Percentiles rank a stretch among this genome's conserved stretches.
Conservation (phyloP, 2,113 vertebrate genomes). For the Numenius arquata region DNA sequence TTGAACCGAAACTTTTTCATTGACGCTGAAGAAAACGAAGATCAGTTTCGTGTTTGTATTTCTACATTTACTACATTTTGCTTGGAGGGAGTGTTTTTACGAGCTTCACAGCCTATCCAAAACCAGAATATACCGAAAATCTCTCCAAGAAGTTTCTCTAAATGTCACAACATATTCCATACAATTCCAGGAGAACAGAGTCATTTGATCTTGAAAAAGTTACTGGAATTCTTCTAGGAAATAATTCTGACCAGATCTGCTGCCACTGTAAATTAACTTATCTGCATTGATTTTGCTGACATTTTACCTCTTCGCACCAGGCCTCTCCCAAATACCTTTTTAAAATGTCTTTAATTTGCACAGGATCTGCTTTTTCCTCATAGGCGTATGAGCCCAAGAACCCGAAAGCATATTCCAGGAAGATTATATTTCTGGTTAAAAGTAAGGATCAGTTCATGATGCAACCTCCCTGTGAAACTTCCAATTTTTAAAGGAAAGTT, state of each 20-base stretch:
- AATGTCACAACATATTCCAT: not conserved
- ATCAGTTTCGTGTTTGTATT: not conserved
- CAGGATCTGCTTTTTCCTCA: not conserved
- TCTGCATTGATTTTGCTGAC: not conserved
- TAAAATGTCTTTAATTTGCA: not conserved
- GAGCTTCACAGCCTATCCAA: not conserved
- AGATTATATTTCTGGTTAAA: not conserved
- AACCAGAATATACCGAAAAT: slow-evolving; percentile 18
- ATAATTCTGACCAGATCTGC: not conserved
- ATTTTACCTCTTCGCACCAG: not conserved
- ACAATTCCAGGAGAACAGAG: not conserved
- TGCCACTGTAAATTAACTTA: not conserved
- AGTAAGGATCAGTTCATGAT: not conserved
- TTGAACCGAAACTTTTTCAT: not conserved
- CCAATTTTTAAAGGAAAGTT: not conserved
- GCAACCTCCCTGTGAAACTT: not conserved
- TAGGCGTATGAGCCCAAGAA: not conserved
- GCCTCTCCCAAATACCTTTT: not conserved
- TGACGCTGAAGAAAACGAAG: not conserved
- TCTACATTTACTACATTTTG: slow-evolving; percentile 15
- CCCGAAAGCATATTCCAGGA: not conserved
- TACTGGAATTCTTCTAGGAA: not conserved
- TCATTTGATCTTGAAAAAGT: slow-evolving; percentile 8
- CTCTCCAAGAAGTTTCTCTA: slow-evolving; percentile 1
- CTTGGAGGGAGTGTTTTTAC: not conserved